Conservation (phyloP, 2,113 vertebrate species). For the Toxostoma redivivum region DNA sequence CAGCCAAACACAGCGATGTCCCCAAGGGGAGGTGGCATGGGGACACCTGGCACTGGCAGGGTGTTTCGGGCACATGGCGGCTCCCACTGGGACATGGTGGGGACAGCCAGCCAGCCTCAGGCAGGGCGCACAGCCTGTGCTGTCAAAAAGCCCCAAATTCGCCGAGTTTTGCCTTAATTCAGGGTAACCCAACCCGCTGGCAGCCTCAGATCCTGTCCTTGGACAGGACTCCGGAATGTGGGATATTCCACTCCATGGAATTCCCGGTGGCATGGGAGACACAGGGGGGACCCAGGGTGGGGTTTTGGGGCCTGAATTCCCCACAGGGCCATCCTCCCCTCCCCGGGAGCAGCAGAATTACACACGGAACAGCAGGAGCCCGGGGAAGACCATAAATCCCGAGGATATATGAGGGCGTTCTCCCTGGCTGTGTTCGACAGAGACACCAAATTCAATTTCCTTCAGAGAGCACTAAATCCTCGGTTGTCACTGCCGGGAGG, state of each 20-base stretch:
- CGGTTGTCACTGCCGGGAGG: background rate
- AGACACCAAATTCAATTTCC: conserved; percentile 74
- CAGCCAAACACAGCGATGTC: rapidly evolving
- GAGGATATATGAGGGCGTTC: conserved; percentile 58
- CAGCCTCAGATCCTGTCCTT: rapidly evolving
- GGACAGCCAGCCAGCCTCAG: background rate
- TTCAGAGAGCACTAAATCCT: conserved; percentile 68
- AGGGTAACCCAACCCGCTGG: rapidly evolving
- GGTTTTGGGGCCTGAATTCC: rapidly evolving
- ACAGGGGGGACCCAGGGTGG: rapidly evolving
- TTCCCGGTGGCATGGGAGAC: rapidly evolving
- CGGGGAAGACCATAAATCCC: conserved; percentile 56
- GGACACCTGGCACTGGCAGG: background rate
- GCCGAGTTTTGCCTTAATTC: background rate
- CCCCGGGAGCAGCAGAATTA: background rate
- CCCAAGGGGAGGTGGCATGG: background rate
- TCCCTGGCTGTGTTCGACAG: conserved; percentile 61
- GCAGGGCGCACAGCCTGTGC: background rate
- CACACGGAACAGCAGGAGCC: rapidly evolving
- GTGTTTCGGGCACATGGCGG: rapidly evolving
- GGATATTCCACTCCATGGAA: too few species aligned
- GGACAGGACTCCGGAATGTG: rapidly evolving
- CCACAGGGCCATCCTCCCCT: rapidly evolving
- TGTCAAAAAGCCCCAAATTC: background rate
- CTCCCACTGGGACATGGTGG: rapidly evolving